These are phyloP conservation scores for Cariama cristata DNA, from an alignment of 2,113 vertebrate species.

Conservation along the genomic window DNA sequence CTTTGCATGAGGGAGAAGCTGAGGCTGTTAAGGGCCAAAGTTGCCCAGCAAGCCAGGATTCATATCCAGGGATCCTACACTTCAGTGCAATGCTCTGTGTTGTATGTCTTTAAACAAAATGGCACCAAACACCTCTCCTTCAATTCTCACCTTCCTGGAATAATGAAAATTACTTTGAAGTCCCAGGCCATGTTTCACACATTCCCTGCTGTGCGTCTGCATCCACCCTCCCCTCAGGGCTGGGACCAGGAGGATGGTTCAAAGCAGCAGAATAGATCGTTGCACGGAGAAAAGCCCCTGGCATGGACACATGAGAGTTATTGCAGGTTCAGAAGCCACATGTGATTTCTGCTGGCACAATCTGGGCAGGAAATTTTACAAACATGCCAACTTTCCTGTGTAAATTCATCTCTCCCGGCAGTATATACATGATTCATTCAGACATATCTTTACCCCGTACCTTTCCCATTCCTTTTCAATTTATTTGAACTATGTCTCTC, in stretches of 20 bases:
- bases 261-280: not conserved
- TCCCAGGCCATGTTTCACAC: not conserved
- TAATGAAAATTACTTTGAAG: not conserved
- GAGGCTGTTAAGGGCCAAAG: not conserved
- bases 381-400: not conserved
- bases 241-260: not conserved
- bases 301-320: not conserved
- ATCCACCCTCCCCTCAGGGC: not conserved
- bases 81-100: not conserved
- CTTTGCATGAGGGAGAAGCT: not conserved
- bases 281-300: not conserved
- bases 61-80: not conserved
- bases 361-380: not conserved
- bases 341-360: slow-evolving; percentile 7
- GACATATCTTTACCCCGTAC: not conserved
- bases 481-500: not conserved
- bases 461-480: not conserved
- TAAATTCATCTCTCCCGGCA: not conserved
- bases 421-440: not conserved
- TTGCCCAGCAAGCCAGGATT: not conserved
- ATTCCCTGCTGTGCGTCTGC: not conserved
- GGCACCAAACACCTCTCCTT: not conserved
- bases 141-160: not conserved
- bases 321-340: not conserved
- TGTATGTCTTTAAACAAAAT: not conserved